Evolutionary conservation across 2,797 vertebrate species (phyloP), one percentile per base, ranked within the genome.

Genomic region (Lophotriccus pileatus): DNA sequence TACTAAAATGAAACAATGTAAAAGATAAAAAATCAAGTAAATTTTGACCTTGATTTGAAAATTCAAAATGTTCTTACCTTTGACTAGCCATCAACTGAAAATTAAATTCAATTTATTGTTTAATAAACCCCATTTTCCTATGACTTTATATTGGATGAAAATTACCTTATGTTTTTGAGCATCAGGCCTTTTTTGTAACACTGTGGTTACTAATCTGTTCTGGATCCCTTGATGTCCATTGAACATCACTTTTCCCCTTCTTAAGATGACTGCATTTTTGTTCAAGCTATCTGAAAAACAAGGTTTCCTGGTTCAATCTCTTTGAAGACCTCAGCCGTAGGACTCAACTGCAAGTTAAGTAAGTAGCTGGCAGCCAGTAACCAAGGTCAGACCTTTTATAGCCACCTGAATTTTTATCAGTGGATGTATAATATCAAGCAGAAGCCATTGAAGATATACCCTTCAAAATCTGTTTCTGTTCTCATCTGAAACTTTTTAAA

Each of bases 11-110:
- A 58, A 85, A 77, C 15, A 23, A 7, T 74, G 77, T 59, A 68
- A 70, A 91, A 92, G 41, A 43, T 27, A 72, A 69, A 28, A 83
- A 84, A 46, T 83, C n/a, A 85, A 83, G 16, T 37, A 47, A 21
- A 44, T 83, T 92, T 90, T 87, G 39, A 89, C 43, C 47, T 89
- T 70, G 34, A 13, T 92, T 84, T 89, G 68, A 84, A 83, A 87
- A 92, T 68, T 83, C 49, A 87, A 85, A n/a, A 37, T 56, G 24
- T 28, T 69, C 32, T 47, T 83, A 37, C 21, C 20, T 83, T 37
- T 87, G n/a, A 77, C 11, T 66, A 68, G 8, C 12, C 39, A 75
- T 55, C 27, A 47, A 22, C 8, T 75, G 21, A 58, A 92, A 95
- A 83, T 85, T 8, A 77, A 92, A 64, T 76, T 67, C 3, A 63